Conservation (phyloP, 1,140 invertebrate genomes). For the Thalassaphorura encarpata region DNA sequence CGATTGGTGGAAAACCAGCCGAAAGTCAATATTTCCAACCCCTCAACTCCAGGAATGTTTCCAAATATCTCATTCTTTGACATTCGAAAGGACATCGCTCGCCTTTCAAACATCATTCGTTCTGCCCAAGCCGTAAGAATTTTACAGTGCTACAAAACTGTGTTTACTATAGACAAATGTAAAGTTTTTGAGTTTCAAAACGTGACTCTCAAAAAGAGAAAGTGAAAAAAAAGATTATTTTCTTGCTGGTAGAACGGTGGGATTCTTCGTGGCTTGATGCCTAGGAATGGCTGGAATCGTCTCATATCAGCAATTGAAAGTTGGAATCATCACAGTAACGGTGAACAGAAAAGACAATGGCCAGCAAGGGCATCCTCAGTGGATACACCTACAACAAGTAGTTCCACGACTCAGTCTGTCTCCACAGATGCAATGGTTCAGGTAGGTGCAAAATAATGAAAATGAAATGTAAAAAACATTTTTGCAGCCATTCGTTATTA, state of each 20-base stretch:
- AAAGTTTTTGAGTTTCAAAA: too few species aligned
- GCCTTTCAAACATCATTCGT: conserved; percentile 26
- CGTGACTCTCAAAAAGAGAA: background rate
- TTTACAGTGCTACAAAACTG: background rate
- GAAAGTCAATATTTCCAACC: conserved; percentile 38
- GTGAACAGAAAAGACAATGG: background rate
- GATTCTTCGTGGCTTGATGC: conserved; percentile 24
- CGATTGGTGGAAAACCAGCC: conserved; percentile 58
- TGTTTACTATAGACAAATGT: background rate
- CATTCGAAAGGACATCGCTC: conserved; percentile 27
- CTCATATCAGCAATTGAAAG: conserved; percentile 30
- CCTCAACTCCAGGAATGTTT: background rate
- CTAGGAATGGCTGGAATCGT: conserved; percentile 25
- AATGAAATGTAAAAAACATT: background rate
- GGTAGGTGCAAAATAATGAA: too few species aligned
- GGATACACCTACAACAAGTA: background rate
- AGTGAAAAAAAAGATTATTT: background rate
- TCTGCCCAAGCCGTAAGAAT: conserved; percentile 25
- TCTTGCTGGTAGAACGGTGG: conserved; percentile 26
- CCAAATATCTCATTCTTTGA: conserved; percentile 26
- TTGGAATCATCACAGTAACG: conserved; percentile 10
- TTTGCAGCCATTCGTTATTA: background rate
- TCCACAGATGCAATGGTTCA: conserved; percentile 25
- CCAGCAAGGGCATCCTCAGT: background rate
- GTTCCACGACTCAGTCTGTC: background rate